Conservation (phyloP, 2,113 vertebrate genomes). For the Plestiodon gilberti region DNA sequence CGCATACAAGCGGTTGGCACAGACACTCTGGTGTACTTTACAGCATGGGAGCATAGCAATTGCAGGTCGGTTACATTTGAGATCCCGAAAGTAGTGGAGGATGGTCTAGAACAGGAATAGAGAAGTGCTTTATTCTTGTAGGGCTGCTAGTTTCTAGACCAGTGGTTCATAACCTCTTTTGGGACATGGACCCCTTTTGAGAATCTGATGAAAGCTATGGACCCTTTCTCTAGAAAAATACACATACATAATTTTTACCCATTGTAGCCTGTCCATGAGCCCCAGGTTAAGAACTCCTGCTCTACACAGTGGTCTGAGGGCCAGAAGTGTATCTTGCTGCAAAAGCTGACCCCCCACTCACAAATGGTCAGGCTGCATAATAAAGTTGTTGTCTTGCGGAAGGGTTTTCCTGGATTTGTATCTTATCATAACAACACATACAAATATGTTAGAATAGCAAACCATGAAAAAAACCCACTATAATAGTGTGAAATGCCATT, state of each 20-base stretch:
- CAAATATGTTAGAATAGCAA: background rate
- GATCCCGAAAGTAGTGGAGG: background rate
- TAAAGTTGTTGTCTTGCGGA: background rate
- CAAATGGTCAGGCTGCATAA: background rate
- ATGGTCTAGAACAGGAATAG: background rate
- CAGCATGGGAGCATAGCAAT: background rate
- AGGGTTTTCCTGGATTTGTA: background rate
- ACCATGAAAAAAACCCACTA: background rate
- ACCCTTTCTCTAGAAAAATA: too few species aligned
- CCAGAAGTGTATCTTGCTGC: background rate
- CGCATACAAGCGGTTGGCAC: background rate
- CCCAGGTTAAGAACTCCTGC: too few species aligned
- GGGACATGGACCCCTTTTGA: too few species aligned
- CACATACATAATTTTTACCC: too few species aligned
- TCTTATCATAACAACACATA: background rate
- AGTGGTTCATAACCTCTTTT: too few species aligned
- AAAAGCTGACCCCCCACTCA: background rate
- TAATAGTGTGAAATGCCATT: background rate
- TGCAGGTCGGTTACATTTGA: background rate
- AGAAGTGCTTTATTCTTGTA: background rate
- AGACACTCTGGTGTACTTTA: background rate
- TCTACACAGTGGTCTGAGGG: background rate
- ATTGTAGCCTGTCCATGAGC: too few species aligned
- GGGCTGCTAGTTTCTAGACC: background rate
- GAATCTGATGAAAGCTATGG: too few species aligned